phyloP scores from a whole-genome alignment of 2,888 invertebrate species.

The Drosophila kanekoi region DNA sequence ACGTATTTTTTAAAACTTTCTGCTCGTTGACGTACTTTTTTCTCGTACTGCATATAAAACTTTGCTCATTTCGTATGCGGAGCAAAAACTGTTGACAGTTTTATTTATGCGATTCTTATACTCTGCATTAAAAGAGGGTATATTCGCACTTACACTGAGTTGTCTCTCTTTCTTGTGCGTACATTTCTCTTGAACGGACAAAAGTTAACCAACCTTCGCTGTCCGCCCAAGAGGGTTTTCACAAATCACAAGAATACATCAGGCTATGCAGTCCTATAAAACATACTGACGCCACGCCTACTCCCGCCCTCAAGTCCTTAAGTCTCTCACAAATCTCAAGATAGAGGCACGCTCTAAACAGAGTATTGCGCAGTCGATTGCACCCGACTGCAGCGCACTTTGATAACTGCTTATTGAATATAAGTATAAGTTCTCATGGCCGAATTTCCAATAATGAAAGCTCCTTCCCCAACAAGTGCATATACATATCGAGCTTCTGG shows the following conservation, averaged over 20 bases:
- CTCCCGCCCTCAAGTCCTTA: too few relatives aligned
- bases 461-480: background rate
- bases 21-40: background rate
- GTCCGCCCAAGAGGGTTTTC: too few relatives aligned
- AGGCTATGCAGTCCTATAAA: too few relatives aligned
- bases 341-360: background rate
- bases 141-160: too few relatives aligned
- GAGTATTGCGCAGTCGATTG: background rate
- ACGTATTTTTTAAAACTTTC: too few relatives aligned
- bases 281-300: too few relatives aligned
- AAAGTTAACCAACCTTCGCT: too few relatives aligned
- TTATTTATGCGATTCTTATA: constrained; percentile 3
- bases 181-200: too few relatives aligned
- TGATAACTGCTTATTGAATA: background rate
- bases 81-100: constrained; percentile 4
- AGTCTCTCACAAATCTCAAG: too few relatives aligned
- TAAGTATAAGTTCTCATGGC: background rate
- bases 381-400: background rate
- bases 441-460: background rate
- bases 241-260: too few relatives aligned
- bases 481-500: background rate
- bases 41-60: background rate
- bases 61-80: constrained; percentile 9
- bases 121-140: background rate
- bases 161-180: too few relatives aligned